phyloP scores from a whole-genome alignment of 2,888 invertebrate species.

The Holacanthella duospinosa region DNA sequence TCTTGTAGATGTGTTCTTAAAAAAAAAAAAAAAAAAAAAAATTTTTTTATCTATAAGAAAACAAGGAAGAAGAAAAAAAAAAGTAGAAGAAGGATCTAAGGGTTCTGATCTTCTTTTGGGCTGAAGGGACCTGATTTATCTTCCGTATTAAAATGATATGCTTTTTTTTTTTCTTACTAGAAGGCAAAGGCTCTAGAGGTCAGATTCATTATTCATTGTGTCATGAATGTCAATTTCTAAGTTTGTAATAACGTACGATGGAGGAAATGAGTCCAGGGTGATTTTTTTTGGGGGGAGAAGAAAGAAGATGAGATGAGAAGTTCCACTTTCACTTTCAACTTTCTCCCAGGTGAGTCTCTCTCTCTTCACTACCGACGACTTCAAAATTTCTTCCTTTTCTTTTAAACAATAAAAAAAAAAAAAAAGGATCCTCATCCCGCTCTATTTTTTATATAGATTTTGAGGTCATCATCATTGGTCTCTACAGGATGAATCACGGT shows the following conservation, averaged over 20 bases:
- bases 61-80: not conserved
- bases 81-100: not conserved
- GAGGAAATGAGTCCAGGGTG: not conserved
- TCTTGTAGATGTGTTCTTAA: too few species aligned
- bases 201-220: conserved; percentile 5
- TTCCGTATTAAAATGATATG: conserved; percentile 3
- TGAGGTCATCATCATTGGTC: too few species aligned
- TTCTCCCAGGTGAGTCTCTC: too few species aligned
- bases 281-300: not conserved
- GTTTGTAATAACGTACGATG: not conserved
- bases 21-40: too few species aligned
- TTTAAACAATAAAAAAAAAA: too few species aligned
- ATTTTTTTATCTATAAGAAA: not conserved
- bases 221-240: conserved; percentile 3
- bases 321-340: too few species aligned
- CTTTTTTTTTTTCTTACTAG: not conserved
- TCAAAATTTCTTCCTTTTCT: too few species aligned
- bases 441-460: too few species aligned
- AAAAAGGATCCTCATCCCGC: too few species aligned
- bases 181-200: not conserved
- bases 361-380: too few species aligned
- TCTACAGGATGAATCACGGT: too few species aligned
- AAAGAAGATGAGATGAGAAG: not conserved
- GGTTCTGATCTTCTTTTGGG: not conserved
- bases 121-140: not conserved